These are phyloP conservation scores for Pangasianodon hypophthalmus DNA, from an alignment of 2,113 vertebrate genomes.

Conservation along the genomic window DNA sequence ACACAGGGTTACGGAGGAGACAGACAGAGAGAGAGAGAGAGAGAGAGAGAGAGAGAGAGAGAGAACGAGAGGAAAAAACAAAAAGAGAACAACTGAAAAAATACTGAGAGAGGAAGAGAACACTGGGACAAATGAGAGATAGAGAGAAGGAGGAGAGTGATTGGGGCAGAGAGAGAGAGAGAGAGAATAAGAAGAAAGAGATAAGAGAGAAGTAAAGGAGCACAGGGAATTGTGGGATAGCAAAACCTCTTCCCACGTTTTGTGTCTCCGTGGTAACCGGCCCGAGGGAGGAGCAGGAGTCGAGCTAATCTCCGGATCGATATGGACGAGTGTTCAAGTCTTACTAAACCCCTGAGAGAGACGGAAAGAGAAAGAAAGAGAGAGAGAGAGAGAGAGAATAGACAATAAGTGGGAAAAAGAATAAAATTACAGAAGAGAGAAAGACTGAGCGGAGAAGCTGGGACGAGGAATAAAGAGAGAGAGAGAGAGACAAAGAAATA, in stretches of 20 bases:
- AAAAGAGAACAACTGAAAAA: neutral
- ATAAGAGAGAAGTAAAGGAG: slow-evolving; percentile 15
- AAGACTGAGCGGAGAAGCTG: neutral
- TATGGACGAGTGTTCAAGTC: slow-evolving; percentile 29
- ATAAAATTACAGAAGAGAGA: neutral
- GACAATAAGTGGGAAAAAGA: neutral
- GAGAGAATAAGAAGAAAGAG: neutral
- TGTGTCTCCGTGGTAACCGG: slow-evolving; percentile 33
- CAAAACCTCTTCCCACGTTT: slow-evolving; percentile 20
- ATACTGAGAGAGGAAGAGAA: neutral
- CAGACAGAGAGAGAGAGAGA: neutral
- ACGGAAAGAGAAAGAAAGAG: slow-evolving; percentile 11
- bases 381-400: neutral
- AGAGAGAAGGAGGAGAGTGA: neutral
- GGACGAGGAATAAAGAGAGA: neutral
- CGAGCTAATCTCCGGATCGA: slow-evolving; percentile 28
- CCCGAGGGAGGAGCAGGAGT: slow-evolving; percentile 24
- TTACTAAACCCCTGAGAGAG: slow-evolving; percentile 20
- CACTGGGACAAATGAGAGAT: neutral
- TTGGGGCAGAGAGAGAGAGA: neutral
- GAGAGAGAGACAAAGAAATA: neutral
- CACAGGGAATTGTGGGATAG: slow-evolving; percentile 36
- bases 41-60: neutral
- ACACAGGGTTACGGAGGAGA: slow-evolving; percentile 2
- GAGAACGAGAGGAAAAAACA: neutral